Base-by-base conservation (phyloP, 1,140 invertebrate species). In the Drosophila yakuba region DNA sequence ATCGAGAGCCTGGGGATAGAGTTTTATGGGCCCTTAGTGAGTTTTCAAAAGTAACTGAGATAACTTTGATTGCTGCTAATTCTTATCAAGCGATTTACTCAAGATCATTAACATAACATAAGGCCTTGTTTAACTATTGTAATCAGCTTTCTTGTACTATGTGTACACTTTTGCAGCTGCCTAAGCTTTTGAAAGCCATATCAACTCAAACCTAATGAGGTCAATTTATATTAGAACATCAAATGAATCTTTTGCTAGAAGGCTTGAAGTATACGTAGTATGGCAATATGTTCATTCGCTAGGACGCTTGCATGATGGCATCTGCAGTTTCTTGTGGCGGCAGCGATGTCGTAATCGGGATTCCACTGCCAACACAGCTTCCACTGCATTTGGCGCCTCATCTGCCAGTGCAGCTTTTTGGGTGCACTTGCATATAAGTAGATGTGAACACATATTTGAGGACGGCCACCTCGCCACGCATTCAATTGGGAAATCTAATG, bases 401-500 rank as follows among this genome's bases (percentile, higher is more conserved):
- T 58, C 57, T n/a, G 60, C n/a, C 35, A 28, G 32, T 23, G 57
- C 50, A 55, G 35, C 48, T 32, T n/a, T 62, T 55, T 28, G 41
- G 58, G 36, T 35, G 52, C 59, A 73, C 67, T 41, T 38, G 69
- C 58, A 41, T 39, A 41, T 50, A 38, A 12, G 43, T 45, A 17
- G 11, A 11, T 14, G 14, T 52, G 25, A n/a, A n/a, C n/a, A n/a
- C n/a, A n/a, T n/a, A n/a, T 17, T 17, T 17, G 35, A 23, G 35
- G 69, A 57, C 48, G 78, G 77, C 50, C 66, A 72, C 63, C 66
- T 47, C 52, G 32, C 48, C 74, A 75, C 66, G 78, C 78, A 88
- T 55, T 57, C 39, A 88, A 75, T 88, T 88, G 61, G 76, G 75
- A 32, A 72, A 60, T 74, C 68, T 57, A 78, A 88, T 77, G 67